These are phyloP conservation scores for Apteryx mantelli DNA, from an alignment of 2,113 vertebrate genomes.

Conservation along the genomic window DNA sequence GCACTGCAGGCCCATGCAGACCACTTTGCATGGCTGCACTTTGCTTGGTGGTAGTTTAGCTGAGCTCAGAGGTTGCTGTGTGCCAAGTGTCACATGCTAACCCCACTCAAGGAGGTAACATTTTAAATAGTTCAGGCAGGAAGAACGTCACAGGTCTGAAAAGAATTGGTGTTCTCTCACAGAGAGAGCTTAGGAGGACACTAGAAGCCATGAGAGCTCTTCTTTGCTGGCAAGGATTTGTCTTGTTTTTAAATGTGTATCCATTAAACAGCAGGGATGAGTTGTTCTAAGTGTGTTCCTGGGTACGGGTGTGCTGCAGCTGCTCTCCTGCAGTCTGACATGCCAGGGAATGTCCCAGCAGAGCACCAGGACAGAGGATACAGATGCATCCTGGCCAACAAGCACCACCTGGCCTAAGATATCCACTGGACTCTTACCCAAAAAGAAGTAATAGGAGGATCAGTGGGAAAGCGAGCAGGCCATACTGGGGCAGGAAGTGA, in stretches of 20 bases:
- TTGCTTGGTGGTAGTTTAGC: neutral
- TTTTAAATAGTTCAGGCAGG: neutral
- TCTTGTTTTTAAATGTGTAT: neutral
- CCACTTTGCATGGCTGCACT: neutral
- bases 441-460: neutral
- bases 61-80: neutral
- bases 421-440: too few species aligned
- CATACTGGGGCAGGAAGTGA: neutral
- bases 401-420: neutral
- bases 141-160: neutral
- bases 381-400: too few species aligned
- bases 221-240: neutral
- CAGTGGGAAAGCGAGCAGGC: neutral
- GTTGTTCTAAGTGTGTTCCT: neutral
- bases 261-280: neutral
- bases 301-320: neutral
- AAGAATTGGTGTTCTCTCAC: too few species aligned
- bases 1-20: neutral
- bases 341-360: neutral
- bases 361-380: neutral
- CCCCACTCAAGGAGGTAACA: neutral
- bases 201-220: neutral
- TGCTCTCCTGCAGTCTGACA: neutral
- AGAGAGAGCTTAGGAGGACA: neutral
- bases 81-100: neutral